Base-by-base conservation (phyloP, 2,113 vertebrate species). In the Corapipo altera region DNA sequence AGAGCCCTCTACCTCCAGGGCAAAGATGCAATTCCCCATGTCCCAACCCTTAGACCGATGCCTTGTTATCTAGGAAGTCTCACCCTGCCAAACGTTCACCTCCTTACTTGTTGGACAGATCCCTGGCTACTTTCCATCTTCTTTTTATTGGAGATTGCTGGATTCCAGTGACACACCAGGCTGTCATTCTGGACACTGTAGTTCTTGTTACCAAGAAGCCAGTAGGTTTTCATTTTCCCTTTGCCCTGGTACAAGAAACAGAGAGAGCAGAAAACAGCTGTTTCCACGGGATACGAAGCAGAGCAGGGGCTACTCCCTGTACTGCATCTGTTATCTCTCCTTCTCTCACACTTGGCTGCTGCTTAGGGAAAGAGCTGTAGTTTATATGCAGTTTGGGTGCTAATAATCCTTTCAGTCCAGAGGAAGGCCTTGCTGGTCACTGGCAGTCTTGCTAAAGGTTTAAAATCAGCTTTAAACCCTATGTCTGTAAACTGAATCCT, bases 101-200 rank as follows among this genome's bases (percentile, higher is more conserved):
- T 66, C 72, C 93, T 98, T 94, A 99, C 98, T 22, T 98, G 98
- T 26, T 85, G 98, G 69, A 96, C 82, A 6, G 98, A 98, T 33
- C 75, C 82, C 44, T 94, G 81, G 73, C 98, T 98, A 0, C 80
- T 96, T 43, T 82, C 95, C 7, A 76, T 71, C 78, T 97, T 98
- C 89, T 98, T 99, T 77, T 98, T 98, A 65, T 86, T 97, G 75
- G 98, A 95, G 64, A 95, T 95, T 62, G 85, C 97, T 4, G 99
- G 98, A 26, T 98, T 98, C 98, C 98, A 99, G 97, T 99, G 98
- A 24, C 99, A 99, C 52, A 99, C 99, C 94, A 99, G 97, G 78
- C 98, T 99, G 98, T 99, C 98, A 3, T 99, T 99, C 95, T 99
- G 98, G 49, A 99, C 97, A 3, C 99, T 98, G 97, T 99, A 99